Conservation (phyloP, 2,888 invertebrate genomes). For the Helicoverpa assulta region DNA sequence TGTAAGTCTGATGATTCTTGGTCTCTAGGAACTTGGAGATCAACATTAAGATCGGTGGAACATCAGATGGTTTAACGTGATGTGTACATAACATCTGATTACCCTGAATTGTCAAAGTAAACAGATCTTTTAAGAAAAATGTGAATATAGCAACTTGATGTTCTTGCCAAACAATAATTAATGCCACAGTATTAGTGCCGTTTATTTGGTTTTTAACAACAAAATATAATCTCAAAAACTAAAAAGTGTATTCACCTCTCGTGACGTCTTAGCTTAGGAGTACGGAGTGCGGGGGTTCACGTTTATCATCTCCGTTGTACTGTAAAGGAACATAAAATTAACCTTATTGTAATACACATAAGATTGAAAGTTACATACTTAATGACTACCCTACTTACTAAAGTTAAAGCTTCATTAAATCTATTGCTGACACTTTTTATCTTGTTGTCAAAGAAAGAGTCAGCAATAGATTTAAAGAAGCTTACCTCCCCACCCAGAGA, state of each 20-base stretch:
- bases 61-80: not conserved
- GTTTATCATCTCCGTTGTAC: conserved; percentile 97
- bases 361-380: not conserved
- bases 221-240: conserved; percentile 26
- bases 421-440: too few species aligned
- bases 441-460: too few species aligned
- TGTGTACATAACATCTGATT: not conserved
- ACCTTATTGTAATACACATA: not conserved
- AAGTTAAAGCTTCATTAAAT: too few species aligned
- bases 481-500: too few species aligned
- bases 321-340: conserved; percentile 87
- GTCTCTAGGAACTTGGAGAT: not conserved
- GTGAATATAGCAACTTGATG: not conserved
- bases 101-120: too few species aligned
- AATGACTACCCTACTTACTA: not conserved
- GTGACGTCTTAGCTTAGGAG: conserved; percentile 85
- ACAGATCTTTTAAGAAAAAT: too few species aligned
- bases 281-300: conserved; percentile 96
- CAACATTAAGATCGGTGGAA: not conserved
- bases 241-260: conserved; percentile 15
- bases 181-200: not conserved
- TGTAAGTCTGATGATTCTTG: not conserved
- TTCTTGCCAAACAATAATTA: conserved; percentile 5
- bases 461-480: too few species aligned
- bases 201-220: conserved; percentile 15